These are phyloP conservation scores for Coluber constrictor DNA, from an alignment of 2,797 vertebrate species.

Conservation along the genomic window DNA sequence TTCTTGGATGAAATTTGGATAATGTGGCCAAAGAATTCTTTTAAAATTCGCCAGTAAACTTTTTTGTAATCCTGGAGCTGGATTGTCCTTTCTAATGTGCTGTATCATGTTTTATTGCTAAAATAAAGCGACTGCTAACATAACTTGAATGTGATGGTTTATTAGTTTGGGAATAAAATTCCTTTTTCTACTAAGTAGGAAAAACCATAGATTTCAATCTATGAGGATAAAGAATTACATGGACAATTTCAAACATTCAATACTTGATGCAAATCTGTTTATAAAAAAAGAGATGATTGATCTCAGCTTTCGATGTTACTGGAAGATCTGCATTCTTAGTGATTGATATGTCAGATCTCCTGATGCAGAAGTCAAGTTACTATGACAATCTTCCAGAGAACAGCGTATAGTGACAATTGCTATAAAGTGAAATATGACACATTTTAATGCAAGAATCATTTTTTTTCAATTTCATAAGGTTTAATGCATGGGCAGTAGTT, in stretches of 20 bases:
- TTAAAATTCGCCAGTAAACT: not conserved
- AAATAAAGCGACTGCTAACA: not conserved
- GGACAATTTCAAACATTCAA: not conserved
- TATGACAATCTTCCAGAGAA: not conserved
- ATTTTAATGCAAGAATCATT: not conserved
- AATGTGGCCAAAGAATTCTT: not conserved
- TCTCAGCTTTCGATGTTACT: not conserved
- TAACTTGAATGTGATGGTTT: not conserved
- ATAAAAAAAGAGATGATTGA: not conserved
- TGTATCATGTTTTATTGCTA: not conserved
- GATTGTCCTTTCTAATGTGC: not conserved
- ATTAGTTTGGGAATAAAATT: not conserved
- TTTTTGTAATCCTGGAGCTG: not conserved
- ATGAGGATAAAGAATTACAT: not conserved
- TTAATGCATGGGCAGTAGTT: slow-evolving; percentile 88
- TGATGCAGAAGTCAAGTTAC: not conserved
- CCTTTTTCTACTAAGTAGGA: not conserved
- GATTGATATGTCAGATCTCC: not conserved
- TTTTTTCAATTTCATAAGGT: slow-evolving; percentile 71
- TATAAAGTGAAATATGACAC: not conserved
- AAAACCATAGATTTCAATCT: not conserved
- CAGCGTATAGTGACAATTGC: not conserved
- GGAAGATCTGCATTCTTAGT: not conserved
- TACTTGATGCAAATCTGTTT: not conserved
- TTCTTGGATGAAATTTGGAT: not conserved